Conservation (phyloP, 2,113 vertebrate species). For the Gallinago paraguaiae region DNA sequence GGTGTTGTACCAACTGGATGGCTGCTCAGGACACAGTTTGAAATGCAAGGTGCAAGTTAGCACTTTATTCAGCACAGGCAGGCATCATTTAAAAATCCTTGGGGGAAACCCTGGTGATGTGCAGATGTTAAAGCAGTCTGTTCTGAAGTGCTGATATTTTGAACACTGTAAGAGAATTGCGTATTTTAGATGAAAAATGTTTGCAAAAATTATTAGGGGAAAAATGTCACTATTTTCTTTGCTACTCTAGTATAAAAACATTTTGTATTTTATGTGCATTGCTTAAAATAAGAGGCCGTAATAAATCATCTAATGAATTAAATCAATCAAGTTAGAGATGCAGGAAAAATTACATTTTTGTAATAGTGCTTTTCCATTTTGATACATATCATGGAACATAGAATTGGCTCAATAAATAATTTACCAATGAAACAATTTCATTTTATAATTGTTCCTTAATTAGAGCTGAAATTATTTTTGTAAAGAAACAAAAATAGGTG, state of each 20-base stretch:
- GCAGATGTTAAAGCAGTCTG: slow-evolving; percentile 87
- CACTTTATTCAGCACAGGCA: slow-evolving; percentile 86
- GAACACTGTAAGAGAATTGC: slow-evolving; percentile 68
- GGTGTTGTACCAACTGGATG: slow-evolving; percentile 91
- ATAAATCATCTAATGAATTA: slow-evolving; percentile 18
- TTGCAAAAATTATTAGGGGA: slow-evolving; percentile 46
- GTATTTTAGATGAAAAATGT: slow-evolving; percentile 71
- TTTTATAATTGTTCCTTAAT: not conserved
- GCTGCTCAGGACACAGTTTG: slow-evolving; percentile 92
- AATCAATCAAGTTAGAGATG: slow-evolving; percentile 30
- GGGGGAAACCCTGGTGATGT: slow-evolving; percentile 83
- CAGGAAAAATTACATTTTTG: not conserved
- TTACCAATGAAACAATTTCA: not conserved
- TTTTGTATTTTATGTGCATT: not conserved
- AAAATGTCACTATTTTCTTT: slow-evolving; percentile 37
- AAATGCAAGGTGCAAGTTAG: slow-evolving; percentile 90
- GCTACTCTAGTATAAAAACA: not conserved
- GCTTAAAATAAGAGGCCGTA: slow-evolving; percentile 1
- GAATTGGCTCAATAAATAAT: not conserved
- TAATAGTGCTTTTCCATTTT: slow-evolving; percentile 5
- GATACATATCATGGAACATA: not conserved
- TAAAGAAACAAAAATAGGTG: not conserved
- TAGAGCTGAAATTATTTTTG: not conserved
- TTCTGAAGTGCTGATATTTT: slow-evolving; percentile 80
- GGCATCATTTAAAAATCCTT: slow-evolving; percentile 91